Conservation (phyloP, 35 echinoderm and acorn worm species). For the Apostichopus parvimensis region DNA sequence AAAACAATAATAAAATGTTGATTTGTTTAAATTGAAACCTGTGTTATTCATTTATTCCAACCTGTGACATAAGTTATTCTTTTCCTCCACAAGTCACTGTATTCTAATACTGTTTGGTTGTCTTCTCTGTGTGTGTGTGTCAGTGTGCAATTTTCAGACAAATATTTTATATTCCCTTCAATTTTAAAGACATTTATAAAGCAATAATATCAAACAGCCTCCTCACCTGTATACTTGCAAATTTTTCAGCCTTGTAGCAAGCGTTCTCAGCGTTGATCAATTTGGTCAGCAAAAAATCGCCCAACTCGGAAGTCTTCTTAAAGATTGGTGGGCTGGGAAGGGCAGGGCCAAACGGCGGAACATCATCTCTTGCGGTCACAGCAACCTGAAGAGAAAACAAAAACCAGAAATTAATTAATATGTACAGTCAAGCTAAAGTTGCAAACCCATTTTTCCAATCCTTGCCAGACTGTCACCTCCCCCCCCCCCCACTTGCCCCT, state of each 20-base stretch:
- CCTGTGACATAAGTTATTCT: too few relatives aligned
- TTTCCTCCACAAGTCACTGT: too few relatives aligned
- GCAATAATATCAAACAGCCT: too few relatives aligned
- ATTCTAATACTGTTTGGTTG: too few relatives aligned
- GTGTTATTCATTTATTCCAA: too few relatives aligned
- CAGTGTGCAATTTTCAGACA: too few relatives aligned
- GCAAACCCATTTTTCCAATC: neutral
- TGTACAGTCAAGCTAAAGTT: too few relatives aligned
- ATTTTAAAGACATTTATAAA: too few relatives aligned
- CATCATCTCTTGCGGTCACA: slow-evolving; percentile 88
- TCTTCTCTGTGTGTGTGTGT: too few relatives aligned
- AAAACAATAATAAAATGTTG: too few relatives aligned
- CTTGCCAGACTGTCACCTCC: neutral
- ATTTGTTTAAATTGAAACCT: too few relatives aligned
- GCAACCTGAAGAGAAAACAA: slow-evolving; percentile 59
- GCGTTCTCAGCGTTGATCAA: slow-evolving; percentile 90
- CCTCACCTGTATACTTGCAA: slow-evolving; percentile 96
- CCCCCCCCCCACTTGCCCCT: neutral
- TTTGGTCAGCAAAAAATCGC: slow-evolving; percentile 92
- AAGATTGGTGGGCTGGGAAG: slow-evolving; percentile 80
- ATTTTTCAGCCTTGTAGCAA: slow-evolving; percentile 97
- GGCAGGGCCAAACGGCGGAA: slow-evolving; percentile 83
- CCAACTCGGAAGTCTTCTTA: slow-evolving; percentile 79
- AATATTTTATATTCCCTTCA: too few relatives aligned
- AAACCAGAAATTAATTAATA: neutral